phyloP scores from a whole-genome alignment of 2,113 vertebrate genomes.

The Aptenodytes patagonicus region DNA sequence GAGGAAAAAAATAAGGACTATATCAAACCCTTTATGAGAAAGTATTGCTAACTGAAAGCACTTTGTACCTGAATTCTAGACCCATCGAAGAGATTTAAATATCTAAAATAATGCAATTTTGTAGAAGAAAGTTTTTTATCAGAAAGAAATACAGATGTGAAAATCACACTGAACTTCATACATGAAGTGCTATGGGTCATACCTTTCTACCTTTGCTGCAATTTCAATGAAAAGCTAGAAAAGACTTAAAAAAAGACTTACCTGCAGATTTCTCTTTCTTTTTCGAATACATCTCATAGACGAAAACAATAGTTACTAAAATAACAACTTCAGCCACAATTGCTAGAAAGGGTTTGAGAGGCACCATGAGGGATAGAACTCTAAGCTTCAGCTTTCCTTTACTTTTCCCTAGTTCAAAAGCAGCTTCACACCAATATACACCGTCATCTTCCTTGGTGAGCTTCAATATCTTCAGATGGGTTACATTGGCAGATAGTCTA shows the following conservation, averaged over 20 bases:
- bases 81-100: background rate
- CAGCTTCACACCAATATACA: constrained; percentile 79
- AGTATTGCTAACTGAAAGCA: background rate
- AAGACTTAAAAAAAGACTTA: background rate
- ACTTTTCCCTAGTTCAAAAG: constrained; percentile 69
- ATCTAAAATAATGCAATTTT: background rate
- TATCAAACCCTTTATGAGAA: rapidly evolving
- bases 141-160: background rate
- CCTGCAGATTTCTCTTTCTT: constrained; percentile 40
- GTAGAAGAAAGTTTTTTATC: background rate
- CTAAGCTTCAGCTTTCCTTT: constrained; percentile 61
- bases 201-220: background rate
- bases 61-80: background rate
- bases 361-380: constrained; percentile 79
- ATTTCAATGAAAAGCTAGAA: background rate
- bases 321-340: constrained; percentile 79
- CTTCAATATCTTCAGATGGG: constrained; percentile 70
- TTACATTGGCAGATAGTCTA: background rate
- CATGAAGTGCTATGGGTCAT: background rate
- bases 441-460: constrained; percentile 74
- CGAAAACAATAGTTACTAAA: constrained; percentile 76
- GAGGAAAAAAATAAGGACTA: rapidly evolving
- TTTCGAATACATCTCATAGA: constrained; percentile 76
- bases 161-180: background rate
- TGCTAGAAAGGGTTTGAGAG: constrained; percentile 87